phyloP scores from a whole-genome alignment of 2,113 vertebrate genomes.

The human region GRCh38 chr2:111493001-111493500 shows the following conservation, averaged over 20 bases:
- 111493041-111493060: accelerated
- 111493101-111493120: neutral
- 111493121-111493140: neutral
- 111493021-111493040: neutral
- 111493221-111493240: neutral
- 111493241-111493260: neutral
- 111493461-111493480: neutral
- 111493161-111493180: neutral
- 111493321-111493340: too few relatives aligned
- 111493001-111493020: neutral
- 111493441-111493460: neutral
- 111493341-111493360: neutral
- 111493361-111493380: neutral
- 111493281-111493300: too few relatives aligned
- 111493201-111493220: neutral
- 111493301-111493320: neutral
- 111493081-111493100: neutral
- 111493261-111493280: neutral
- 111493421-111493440: neutral
- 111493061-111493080: too few relatives aligned
- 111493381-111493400: neutral
- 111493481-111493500: accelerated
- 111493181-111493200: neutral
- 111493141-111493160: neutral
- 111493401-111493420: neutral